A percentile compares a stretch with the other conserved stretches of the same genome.
These are phyloP conservation scores for Carassius auratus DNA, from an alignment of 2,113 vertebrate species.

Conservation along the genomic window DNA sequence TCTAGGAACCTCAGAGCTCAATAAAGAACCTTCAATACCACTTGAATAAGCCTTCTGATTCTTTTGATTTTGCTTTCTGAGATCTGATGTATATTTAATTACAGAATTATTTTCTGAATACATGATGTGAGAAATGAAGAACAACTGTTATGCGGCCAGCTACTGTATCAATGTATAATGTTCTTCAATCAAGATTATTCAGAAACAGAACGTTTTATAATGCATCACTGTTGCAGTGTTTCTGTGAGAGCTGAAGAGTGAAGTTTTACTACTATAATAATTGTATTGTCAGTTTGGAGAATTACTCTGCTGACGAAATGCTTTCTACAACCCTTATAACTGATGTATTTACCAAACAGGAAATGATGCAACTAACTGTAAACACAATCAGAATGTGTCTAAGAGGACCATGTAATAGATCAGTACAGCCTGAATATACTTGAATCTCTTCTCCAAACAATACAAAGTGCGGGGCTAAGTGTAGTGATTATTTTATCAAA, in stretches of 20 bases:
- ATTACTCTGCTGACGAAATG: not conserved
- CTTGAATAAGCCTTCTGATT: not conserved
- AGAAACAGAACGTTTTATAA: not conserved
- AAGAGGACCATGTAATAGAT: slow-evolving; percentile 10
- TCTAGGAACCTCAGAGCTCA: not conserved
- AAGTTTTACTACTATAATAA: not conserved
- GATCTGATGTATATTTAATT: not conserved
- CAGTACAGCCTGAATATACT: slow-evolving; percentile 33
- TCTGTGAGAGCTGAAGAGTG: not conserved
- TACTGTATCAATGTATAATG: slow-evolving; percentile 10
- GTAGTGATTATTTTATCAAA: not conserved
- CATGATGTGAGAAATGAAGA: not conserved
- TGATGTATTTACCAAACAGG: not conserved
- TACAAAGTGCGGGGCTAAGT: not conserved
- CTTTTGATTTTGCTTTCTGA: not conserved
- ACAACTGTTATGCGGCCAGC: not conserved
- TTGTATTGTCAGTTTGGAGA: slow-evolving; percentile 19
- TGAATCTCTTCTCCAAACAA: slow-evolving; percentile 23
- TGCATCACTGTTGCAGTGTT: not conserved
- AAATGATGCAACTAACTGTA: slow-evolving; percentile 56
- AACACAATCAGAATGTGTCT: slow-evolving; percentile 37
- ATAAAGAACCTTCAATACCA: not conserved
- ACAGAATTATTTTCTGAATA: not conserved
- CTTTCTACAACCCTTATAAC: not conserved
- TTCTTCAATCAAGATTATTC: not conserved